phyloP scores from a whole-genome alignment of 2,797 vertebrate species.

The Sebastes wilsoni region DNA sequence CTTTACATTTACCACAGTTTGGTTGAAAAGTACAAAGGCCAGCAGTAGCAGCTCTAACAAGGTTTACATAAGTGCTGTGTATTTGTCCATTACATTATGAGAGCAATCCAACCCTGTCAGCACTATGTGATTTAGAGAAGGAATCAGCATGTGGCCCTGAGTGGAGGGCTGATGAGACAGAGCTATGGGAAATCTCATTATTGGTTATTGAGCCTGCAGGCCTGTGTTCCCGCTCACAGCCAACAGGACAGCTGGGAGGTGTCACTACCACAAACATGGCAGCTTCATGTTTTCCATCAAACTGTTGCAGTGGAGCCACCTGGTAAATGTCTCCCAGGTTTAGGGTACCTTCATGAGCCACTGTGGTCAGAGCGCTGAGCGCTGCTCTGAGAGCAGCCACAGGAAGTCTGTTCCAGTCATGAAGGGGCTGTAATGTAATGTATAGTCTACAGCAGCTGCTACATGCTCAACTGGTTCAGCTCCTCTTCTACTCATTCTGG shows the following conservation, averaged over 20 bases:
- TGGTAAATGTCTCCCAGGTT: conserved; percentile 28
- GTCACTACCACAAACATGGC: conserved; percentile 24
- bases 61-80: conserved; percentile 40
- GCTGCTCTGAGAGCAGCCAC: conserved; percentile 12
- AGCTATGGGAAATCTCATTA: conserved; percentile 40
- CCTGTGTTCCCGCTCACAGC: not conserved
- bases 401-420: conserved; percentile 56
- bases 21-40: not conserved
- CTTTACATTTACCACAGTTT: not conserved
- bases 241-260: conserved; percentile 8
- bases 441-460: conserved; percentile 28
- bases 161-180: conserved; percentile 15
- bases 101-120: conserved; percentile 34
- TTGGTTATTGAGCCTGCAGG: not conserved
- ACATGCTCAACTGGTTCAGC: not conserved
- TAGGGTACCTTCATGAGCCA: conserved; percentile 3
- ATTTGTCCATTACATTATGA: conserved; percentile 37
- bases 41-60: conserved; percentile 6
- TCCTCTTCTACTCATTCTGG: conserved; percentile 3
- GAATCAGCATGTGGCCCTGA: conserved; percentile 26
- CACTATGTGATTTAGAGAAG: conserved; percentile 40
- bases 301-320: not conserved
- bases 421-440: conserved; percentile 15
- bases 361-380: not conserved
- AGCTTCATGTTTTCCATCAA: conserved; percentile 22